Evolutionary conservation across 2,888 invertebrate species (phyloP).

Genomic region (Drosophila multiciliata): DNA sequence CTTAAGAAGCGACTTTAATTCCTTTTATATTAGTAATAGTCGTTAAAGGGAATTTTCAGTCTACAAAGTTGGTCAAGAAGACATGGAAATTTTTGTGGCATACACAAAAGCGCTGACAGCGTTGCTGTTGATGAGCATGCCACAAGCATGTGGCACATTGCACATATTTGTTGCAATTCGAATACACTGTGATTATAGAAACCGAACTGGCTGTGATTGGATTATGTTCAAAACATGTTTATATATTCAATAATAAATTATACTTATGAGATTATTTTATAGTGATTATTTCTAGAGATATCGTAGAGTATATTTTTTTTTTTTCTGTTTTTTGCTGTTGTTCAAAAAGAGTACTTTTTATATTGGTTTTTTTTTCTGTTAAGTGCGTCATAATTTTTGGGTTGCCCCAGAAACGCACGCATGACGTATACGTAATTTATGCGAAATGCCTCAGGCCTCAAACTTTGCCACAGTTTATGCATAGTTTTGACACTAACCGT

Average conservation of each 20-base stretch:
- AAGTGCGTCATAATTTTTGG: constrained; percentile 42
- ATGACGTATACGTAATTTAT: constrained; percentile 49
- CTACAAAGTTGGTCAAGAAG: neutral
- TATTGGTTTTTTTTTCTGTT: constrained; percentile 15
- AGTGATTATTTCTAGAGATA: neutral
- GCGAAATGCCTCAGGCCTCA: constrained; percentile 16
- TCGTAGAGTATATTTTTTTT: neutral
- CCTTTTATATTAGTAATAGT: neutral
- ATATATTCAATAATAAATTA: neutral
- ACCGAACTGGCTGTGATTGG: neutral
- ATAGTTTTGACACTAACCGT: constrained; percentile 30
- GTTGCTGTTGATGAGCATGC: constrained; percentile 16
- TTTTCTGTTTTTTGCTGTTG: neutral
- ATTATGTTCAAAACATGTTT: neutral
- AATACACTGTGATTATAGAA: neutral
- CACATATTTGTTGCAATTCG: constrained; percentile 32
- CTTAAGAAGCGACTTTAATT: neutral
- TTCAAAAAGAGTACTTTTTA: constrained; percentile 22
- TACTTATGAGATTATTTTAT: neutral
- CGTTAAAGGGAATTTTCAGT: neutral
- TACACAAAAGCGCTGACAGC: constrained; percentile 15
- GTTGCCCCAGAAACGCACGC: constrained; percentile 20
- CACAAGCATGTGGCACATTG: constrained; percentile 38
- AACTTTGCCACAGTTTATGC: constrained; percentile 36
- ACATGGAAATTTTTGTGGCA: neutral